These are phyloP conservation scores for Oreochromis aureus DNA, from an alignment of 2,113 vertebrate species.

Conservation along the genomic window DNA sequence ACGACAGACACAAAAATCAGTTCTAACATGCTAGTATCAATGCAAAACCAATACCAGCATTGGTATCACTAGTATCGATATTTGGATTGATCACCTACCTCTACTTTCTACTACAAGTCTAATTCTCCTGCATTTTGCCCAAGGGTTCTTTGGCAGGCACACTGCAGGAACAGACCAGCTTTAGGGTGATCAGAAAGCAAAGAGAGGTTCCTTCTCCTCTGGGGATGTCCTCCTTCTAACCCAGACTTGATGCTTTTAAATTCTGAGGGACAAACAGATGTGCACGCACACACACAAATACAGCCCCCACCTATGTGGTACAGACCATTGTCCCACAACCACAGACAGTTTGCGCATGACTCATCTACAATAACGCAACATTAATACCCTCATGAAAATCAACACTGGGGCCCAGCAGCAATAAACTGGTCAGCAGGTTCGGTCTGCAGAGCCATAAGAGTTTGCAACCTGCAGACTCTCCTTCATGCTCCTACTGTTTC, in stretches of 20 bases:
- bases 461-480: neutral
- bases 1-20: neutral
- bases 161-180: neutral
- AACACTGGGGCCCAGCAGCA: conserved; percentile 9
- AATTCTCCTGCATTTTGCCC: neutral
- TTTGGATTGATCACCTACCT: neutral
- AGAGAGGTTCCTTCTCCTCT: conserved; percentile 49
- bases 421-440: conserved; percentile 31
- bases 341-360: conserved; percentile 62
- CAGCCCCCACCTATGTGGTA: neutral
- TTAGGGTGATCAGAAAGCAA: conserved; percentile 43
- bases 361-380: conserved; percentile 54
- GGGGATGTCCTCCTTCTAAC: neutral
- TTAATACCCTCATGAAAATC: conserved; percentile 49
- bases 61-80: neutral
- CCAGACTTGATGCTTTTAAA: neutral
- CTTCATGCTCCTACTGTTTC: neutral
- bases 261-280: neutral
- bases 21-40: neutral
- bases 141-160: neutral
- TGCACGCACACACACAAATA: neutral
- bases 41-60: neutral
- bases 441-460: conserved; percentile 12
- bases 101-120: neutral
- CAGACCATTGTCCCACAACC: conserved; percentile 15